A percentile compares a stretch with the other conserved stretches of the same genome.
Evolutionary conservation across 2,888 invertebrate genomes (phyloP).

Genomic region (Sphinx pinastri): DNA sequence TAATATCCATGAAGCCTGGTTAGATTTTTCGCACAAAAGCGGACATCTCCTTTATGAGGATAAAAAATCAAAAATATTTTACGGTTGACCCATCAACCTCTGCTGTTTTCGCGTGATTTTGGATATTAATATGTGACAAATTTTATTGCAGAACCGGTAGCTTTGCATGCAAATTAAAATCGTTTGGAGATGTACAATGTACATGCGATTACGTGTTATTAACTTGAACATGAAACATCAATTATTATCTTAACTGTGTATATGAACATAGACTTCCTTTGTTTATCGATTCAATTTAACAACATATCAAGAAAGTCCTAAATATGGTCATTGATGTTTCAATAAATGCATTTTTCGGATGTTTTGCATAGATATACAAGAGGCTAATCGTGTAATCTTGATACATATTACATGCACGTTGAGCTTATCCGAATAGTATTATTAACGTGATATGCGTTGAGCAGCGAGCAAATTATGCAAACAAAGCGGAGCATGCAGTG

Average conservation of each 20-base stretch:
- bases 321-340: neutral
- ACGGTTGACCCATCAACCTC: conserved; percentile 32
- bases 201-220: conserved; percentile 27
- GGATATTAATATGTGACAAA: conserved; percentile 36
- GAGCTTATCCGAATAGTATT: too few species aligned
- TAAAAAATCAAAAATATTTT: conserved; percentile 25
- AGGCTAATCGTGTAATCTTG: neutral
- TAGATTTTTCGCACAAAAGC: too few species aligned
- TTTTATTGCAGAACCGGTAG: conserved; percentile 37
- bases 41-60: neutral
- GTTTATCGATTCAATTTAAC: neutral
- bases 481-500: neutral
- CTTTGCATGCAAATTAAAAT: conserved; percentile 41
- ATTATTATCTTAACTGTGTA: conserved; percentile 26
- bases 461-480: neutral
- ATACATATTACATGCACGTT: neutral
- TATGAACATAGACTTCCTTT: conserved; percentile 23
- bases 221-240: conserved; percentile 24
- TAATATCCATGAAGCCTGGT: too few species aligned
- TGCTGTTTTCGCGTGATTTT: conserved; percentile 34
- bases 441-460: neutral
- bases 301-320: neutral
- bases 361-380: neutral
- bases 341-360: neutral
- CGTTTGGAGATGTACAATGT: conserved; percentile 36